Evolutionary conservation across 2,113 vertebrate species (phyloP).

Genomic region (Ageneiosus marmoratus): DNA sequence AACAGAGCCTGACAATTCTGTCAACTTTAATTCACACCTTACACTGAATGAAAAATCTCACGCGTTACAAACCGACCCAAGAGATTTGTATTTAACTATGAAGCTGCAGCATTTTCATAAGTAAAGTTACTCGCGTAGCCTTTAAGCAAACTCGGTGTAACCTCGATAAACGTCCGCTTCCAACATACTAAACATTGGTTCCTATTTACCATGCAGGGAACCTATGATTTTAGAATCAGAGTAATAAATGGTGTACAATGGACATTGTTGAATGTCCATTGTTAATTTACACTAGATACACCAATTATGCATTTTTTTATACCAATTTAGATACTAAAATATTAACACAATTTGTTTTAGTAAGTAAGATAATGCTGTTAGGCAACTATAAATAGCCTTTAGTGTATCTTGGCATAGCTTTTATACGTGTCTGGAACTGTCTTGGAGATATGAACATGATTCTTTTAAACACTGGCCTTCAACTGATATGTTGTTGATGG

Average conservation of each 20-base stretch:
- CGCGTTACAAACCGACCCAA: not conserved
- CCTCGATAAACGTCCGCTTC: not conserved
- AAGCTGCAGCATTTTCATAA: not conserved
- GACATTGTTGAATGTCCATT: too few species aligned
- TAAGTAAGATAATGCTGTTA: not conserved
- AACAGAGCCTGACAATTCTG: too few species aligned
- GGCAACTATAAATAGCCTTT: not conserved
- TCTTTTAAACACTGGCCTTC: not conserved
- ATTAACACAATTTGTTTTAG: not conserved
- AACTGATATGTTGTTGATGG: not conserved
- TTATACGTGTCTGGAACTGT: not conserved
- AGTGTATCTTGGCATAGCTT: not conserved
- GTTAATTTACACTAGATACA: not conserved
- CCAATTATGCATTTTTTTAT: not conserved
- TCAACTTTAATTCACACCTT: not conserved
- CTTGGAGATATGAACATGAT: not conserved
- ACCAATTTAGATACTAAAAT: not conserved
- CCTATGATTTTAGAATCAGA: not conserved
- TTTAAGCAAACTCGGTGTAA: not conserved
- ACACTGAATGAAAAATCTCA: not conserved
- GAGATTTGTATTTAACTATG: not conserved
- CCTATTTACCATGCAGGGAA: not conserved
- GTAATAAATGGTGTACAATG: not conserved
- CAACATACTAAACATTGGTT: not conserved
- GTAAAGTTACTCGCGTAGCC: not conserved